Conservation (phyloP, 2,797 vertebrate genomes). For the Gymnothorax reevesii region DNA sequence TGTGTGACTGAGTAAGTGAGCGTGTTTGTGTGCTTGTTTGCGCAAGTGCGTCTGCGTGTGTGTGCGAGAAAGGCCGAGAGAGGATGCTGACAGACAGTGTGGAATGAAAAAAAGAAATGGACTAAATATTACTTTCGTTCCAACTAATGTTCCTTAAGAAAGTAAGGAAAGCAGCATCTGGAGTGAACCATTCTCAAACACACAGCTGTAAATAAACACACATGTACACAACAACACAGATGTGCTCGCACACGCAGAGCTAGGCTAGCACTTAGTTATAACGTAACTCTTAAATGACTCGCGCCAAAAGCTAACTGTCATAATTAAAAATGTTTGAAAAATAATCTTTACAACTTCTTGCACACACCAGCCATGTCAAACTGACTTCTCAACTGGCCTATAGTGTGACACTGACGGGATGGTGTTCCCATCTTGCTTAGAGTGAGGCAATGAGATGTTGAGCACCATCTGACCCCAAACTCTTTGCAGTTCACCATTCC, state of each 20-base stretch:
- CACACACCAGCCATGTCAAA: background rate
- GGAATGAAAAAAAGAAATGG: too few species aligned
- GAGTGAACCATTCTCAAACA: background rate
- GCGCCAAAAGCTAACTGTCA: background rate
- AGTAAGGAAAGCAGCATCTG: background rate
- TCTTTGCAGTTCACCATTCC: background rate
- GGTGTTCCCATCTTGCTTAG: background rate
- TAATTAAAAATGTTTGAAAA: background rate
- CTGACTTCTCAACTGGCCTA: background rate
- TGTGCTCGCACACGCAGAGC: background rate
- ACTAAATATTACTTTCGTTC: background rate
- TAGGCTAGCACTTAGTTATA: background rate
- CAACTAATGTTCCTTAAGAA: background rate
- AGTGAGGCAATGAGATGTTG: background rate
- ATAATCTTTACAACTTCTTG: background rate
- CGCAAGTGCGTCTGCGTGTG: background rate
- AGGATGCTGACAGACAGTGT: conserved; percentile 6
- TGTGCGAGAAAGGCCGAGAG: background rate
- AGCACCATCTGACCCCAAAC: background rate
- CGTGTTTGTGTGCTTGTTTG: too few species aligned
- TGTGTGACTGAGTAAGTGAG: background rate
- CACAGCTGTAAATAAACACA: conserved; percentile 1
- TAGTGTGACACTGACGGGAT: background rate
- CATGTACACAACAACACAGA: conserved; percentile 23
- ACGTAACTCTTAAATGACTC: background rate